phyloP scores from a whole-genome alignment of 1,140 invertebrate species.

The Druon quercuslanigerum region DNA sequence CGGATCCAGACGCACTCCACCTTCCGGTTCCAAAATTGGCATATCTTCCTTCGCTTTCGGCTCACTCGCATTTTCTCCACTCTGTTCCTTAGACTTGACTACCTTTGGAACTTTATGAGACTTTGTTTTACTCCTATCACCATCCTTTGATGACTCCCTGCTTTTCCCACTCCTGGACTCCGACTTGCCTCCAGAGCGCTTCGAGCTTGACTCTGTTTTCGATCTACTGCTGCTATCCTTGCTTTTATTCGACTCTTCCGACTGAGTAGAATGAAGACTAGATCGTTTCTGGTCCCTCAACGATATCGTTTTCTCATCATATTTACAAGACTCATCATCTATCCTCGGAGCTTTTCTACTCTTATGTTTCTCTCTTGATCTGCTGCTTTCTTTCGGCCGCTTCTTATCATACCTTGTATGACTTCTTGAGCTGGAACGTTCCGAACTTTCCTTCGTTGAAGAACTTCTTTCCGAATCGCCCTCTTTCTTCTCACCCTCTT shows the following conservation, averaged over 20 bases:
- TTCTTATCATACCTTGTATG: background rate
- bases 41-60: conserved; percentile 60
- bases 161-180: conserved; percentile 33
- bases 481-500: conserved; percentile 41
- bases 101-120: conserved; percentile 47
- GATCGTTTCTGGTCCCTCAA: conserved; percentile 45
- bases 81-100: conserved; percentile 32
- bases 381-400: conserved; percentile 7
- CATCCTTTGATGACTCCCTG: conserved; percentile 47
- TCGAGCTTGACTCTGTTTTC: conserved; percentile 35
- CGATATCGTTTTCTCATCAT: conserved; percentile 45
- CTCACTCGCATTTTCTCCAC: conserved; percentile 16
- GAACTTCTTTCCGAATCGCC: background rate
- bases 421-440: background rate
- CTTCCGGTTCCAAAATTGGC: conserved; percentile 68
- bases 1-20: conserved; percentile 53
- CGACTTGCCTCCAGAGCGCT: conserved; percentile 29
- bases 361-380: conserved; percentile 3
- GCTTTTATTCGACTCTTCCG: background rate
- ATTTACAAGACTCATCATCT: background rate
- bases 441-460: background rate
- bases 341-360: background rate
- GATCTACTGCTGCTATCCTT: background rate
- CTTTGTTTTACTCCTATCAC: conserved; percentile 41
- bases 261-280: background rate